These are phyloP conservation scores for Pangasius krempfi DNA, from an alignment of 2,797 vertebrate species.

Conservation along the genomic window DNA sequence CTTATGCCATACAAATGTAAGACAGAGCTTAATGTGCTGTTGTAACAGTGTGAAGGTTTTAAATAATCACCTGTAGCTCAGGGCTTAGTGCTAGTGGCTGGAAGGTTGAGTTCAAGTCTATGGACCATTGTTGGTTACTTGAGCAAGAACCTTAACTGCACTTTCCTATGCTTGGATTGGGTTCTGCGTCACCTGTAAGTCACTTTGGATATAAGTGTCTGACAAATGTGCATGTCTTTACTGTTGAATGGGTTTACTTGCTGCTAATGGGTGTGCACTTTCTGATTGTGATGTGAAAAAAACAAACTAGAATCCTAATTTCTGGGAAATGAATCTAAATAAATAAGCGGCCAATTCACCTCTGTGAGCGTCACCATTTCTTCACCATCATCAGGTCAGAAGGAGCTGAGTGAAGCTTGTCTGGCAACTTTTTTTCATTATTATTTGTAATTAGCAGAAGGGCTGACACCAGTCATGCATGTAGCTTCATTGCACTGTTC, in stretches of 20 bases:
- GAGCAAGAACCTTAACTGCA: background rate
- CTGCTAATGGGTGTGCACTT: background rate
- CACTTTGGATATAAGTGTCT: background rate
- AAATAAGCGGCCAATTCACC: background rate
- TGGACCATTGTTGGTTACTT: background rate
- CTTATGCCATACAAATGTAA: slow-evolving; percentile 89
- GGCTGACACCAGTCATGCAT: background rate
- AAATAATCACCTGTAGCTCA: background rate
- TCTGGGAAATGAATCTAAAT: background rate
- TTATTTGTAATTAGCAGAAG: background rate
- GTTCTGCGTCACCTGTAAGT: background rate
- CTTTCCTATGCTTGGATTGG: background rate
- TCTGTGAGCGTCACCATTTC: background rate
- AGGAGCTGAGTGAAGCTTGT: background rate
- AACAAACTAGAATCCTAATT: background rate
- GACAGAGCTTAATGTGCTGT: slow-evolving; percentile 26
- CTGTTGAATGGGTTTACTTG: background rate
- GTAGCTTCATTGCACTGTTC: background rate
- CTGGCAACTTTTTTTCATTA: background rate
- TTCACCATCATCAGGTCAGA: background rate
- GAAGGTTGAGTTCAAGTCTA: background rate
- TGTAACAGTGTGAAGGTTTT: background rate
- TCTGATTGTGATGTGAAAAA: background rate
- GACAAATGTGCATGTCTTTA: background rate
- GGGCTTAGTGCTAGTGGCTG: background rate